phyloP scores from a whole-genome alignment of 2,888 invertebrate species.

The Cecidostiba fungosa region DNA sequence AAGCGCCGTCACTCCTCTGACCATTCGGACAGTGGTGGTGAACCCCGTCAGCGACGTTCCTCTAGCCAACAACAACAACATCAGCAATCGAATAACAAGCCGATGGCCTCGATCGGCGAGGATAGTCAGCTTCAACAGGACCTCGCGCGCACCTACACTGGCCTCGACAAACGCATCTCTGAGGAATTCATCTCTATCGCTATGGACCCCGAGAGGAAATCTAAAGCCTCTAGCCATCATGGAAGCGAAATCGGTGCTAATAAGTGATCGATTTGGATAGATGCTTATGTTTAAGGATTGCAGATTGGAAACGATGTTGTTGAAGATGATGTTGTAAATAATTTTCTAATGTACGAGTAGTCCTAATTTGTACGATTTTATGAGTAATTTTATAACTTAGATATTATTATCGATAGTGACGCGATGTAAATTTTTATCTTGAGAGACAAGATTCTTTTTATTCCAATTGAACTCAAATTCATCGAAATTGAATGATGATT shows the following conservation, averaged over 20 bases:
- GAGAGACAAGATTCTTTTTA: too few species aligned
- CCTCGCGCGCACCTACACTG: conserved; percentile 77
- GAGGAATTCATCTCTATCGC: conserved; percentile 79
- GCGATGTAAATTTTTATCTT: not conserved
- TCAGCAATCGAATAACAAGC: conserved; percentile 20
- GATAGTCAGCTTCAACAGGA: conserved; percentile 72
- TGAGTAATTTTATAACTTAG: not conserved
- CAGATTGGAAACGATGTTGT: not conserved
- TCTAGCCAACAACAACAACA: conserved; percentile 1
- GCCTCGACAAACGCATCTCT: conserved; percentile 77
- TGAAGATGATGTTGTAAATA: not conserved
- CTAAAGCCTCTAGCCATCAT: conserved; percentile 75
- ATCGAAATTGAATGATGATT: too few species aligned
- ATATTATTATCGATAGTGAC: not conserved
- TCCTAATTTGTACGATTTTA: not conserved
- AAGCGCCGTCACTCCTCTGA: conserved; percentile 71
- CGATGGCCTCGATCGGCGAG: conserved; percentile 74
- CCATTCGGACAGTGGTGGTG: conserved; percentile 66
- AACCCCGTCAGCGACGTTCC: conserved; percentile 33
- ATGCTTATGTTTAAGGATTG: too few species aligned
- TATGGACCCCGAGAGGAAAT: conserved; percentile 78
- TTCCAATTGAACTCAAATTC: too few species aligned
- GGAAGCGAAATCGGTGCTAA: conserved; percentile 72
- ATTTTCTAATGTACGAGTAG: not conserved
- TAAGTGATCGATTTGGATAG: conserved; percentile 19